Evolutionary conservation across 2,888 invertebrate species (phyloP).

Genomic region (Dicranocentrus wangi): DNA sequence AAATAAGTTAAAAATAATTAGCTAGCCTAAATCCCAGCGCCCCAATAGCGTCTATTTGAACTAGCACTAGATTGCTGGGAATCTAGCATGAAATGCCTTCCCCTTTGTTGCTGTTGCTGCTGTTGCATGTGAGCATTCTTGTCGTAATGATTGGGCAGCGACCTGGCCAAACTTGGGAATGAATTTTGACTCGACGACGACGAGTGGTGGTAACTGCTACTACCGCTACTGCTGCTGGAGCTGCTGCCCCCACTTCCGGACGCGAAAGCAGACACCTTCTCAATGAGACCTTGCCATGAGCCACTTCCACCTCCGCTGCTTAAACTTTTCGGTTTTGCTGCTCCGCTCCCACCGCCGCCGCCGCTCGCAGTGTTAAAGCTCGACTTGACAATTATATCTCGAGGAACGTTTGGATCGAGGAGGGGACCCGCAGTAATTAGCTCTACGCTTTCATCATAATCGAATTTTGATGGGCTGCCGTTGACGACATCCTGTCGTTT

Average conservation of each 20-base stretch:
- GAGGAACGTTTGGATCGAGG: constrained; percentile 56
- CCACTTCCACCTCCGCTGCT: not conserved
- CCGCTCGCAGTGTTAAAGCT: constrained; percentile 65
- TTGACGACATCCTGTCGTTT: constrained; percentile 26
- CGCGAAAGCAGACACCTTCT: constrained; percentile 43
- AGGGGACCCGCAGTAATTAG: constrained; percentile 66
- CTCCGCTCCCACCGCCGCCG: constrained; percentile 20
- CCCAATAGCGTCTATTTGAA: constrained; percentile 54
- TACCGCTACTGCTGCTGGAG: constrained; percentile 6
- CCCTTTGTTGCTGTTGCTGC: constrained; percentile 4
- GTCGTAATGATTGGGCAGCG: constrained; percentile 52
- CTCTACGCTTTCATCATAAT: constrained; percentile 67
- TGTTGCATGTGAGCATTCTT: constrained; percentile 53
- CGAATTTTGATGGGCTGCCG: constrained; percentile 25
- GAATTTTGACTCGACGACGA: not conserved
- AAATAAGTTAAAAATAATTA: constrained; percentile 11
- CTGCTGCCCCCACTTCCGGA: not conserved
- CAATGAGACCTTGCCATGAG: constrained; percentile 47
- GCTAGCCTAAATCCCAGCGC: constrained; percentile 48
- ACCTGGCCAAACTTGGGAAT: constrained; percentile 27
- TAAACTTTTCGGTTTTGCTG: constrained; percentile 49
- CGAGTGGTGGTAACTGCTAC: not conserved
- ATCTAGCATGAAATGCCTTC: not conserved
- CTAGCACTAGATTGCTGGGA: constrained; percentile 31
- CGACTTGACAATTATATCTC: constrained; percentile 70